These are phyloP conservation scores for Burhinus bistriatus DNA, from an alignment of 2,113 vertebrate genomes.

Conservation along the genomic window DNA sequence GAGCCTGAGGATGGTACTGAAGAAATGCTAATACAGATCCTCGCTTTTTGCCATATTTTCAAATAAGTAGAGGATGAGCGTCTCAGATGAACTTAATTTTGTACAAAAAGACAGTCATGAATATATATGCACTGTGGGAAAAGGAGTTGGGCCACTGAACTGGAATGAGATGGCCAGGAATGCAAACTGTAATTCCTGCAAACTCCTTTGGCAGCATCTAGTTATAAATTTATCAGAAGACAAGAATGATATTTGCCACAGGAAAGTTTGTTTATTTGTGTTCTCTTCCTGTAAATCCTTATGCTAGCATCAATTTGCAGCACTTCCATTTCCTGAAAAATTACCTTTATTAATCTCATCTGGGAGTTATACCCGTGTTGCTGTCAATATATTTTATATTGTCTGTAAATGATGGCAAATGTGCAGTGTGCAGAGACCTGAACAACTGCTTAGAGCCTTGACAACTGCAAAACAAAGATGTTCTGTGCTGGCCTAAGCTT, in stretches of 20 bases:
- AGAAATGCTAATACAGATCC: neutral
- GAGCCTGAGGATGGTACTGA: neutral
- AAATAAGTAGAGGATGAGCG: neutral
- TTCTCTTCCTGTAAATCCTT: neutral
- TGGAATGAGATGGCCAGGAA: conserved; percentile 9
- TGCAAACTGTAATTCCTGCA: neutral
- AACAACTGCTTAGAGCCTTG: conserved; percentile 4
- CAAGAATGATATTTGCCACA: neutral
- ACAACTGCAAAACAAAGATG: conserved; percentile 43
- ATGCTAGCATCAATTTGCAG: neutral
- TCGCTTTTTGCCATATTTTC: neutral
- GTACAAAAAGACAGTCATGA: neutral
- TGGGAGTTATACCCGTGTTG: neutral
- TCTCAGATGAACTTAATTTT: neutral
- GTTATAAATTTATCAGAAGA: neutral
- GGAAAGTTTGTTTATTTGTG: neutral
- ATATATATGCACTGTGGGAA: neutral
- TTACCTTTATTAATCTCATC: neutral
- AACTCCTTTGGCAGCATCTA: neutral
- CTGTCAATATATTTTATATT: conserved; percentile 16
- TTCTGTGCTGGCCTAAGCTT: conserved; percentile 9
- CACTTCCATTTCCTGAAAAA: neutral
- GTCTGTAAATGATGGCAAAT: neutral
- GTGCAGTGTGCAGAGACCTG: neutral
- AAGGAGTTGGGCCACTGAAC: neutral